Evolutionary conservation across 2,113 vertebrate genomes (phyloP), one percentile per base, ranked within the genome.

Genomic region (Pangasianodon gigas): DNA sequence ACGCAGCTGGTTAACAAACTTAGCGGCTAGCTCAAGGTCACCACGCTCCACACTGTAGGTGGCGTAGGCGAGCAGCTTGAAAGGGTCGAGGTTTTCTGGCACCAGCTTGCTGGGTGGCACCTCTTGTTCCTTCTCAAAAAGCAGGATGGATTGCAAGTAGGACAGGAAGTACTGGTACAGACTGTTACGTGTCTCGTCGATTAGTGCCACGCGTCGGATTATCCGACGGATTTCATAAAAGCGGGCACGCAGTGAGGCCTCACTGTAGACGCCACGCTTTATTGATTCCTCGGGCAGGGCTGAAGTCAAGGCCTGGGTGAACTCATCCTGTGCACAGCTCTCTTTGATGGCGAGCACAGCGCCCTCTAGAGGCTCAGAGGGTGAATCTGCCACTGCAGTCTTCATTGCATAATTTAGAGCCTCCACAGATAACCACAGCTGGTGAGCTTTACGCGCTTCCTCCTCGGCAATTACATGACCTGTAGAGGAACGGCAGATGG

Each of bases 91-190:
- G 93, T 98, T 97, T 0, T 97, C 96, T 0, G 95, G 90, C 83
- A 91, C 91, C 79, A 99, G 95, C 94, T 97, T 96, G 0, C 94
- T 46, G 0, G 98, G 98, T 0, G 98, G 98, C 71, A 96, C 96
- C 90, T 96, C 91, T 91, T 98, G 97, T 44, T 95, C 94, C 0
- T 95, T 95, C 41, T 98, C 97, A 82, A 98, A 97, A 8, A 99
- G 67, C 2, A 99, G 96, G 6, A 97, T 94, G 0, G 98, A 98
- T 93, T 99, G 98, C 88, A 99, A 74, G 92, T 98, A 99, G 1
- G 98, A 99, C 56, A 99, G 94, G 93, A 99, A 97, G 92, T 99
- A 99, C 2, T 99, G 98, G 91, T 98, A 99, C 46, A 99, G 90
- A 93, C 98, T 98, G 96, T 99, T 99, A 86, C 96, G 96, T 0